Evolutionary conservation across 2,888 invertebrate genomes (phyloP).

Genomic region (Ormyrus labotus): DNA sequence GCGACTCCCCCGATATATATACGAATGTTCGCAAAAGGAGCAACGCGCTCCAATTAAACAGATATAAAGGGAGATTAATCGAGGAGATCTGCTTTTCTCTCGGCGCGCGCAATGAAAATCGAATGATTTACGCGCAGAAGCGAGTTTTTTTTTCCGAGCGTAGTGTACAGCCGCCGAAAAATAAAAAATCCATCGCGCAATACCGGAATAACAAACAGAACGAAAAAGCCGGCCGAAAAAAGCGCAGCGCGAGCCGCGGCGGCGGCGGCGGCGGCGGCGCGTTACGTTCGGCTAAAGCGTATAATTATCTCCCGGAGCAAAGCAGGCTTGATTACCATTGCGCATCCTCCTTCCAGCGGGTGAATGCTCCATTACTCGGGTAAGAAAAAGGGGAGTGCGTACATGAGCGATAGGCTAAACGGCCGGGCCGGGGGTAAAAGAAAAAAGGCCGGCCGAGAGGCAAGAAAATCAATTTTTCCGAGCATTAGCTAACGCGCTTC

Average conservation of each 20-base stretch:
- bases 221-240: not conserved
- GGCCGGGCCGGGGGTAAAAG: not conserved
- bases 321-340: not conserved
- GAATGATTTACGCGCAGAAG: not conserved
- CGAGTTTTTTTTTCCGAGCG: slow-evolving; percentile 12
- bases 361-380: too few species aligned
- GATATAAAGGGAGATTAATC: slow-evolving; percentile 31
- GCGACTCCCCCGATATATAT: not conserved
- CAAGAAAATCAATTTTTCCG: slow-evolving; percentile 45
- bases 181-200: not conserved
- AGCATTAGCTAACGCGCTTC: slow-evolving; percentile 20
- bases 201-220: not conserved
- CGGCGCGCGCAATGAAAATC: too few species aligned
- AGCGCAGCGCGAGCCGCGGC: not conserved
- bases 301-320: slow-evolving; percentile 21
- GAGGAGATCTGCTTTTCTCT: not conserved
- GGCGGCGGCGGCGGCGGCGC: not conserved
- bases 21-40: slow-evolving; percentile 8
- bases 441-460: not conserved
- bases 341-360: not conserved
- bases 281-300: slow-evolving; percentile 2
- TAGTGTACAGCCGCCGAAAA: not conserved
- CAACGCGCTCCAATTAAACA: slow-evolving; percentile 22
- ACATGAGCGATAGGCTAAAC: not conserved
- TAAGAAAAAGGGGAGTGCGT: not conserved